Base-by-base conservation (phyloP, 2,797 vertebrate genomes). In the Liasis olivaceus region DNA sequence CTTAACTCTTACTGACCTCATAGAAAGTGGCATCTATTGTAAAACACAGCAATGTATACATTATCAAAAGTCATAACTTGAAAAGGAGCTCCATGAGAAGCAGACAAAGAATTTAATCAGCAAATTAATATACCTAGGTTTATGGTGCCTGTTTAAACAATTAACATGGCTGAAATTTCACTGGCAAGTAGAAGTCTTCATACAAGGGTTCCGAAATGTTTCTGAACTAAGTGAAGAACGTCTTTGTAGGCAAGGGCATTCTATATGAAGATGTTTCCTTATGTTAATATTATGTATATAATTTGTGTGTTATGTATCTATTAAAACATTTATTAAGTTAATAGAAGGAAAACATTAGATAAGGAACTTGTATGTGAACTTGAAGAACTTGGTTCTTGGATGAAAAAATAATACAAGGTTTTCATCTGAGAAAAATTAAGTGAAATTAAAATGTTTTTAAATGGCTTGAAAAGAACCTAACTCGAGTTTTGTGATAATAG, bases 291-390 rank as follows among this genome's bases (percentile, higher is more conserved):
- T 86, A 12, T 24, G 20, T 8, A 54, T 62, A 26, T 85, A 51
- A 54, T 56, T 91, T 86, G 85, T 17, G 47, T 47, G 72, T 17
- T 31, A 9, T 87, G 3, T 11, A n/a, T 87, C 20, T 87, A 22
- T 58, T 59, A n/a, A 87, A 59, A 87, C 36, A 89, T 47, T 84
- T 89, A 9, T 91, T 94, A 93, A 94, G 72, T 66, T 89, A 60
- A 0, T 0, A 5, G 3, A 69, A 92, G 5, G 9, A 89, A 28
- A 93, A 94, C 85, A 62, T 56, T 94, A 92, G 47, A 0, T 84
- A 88, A 36, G 89, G 84, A 94, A 11, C 0, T 90, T 90, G 62
- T 89, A 0, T 42, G 54, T 59, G 60, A 59, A 42, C 2, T 90
- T n/a, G 28, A 88, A 64, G 93, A 93, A 51, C 66, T 22, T 66